A percentile compares a stretch with the other conserved stretches of the same genome.
These are phyloP conservation scores for Progne subis DNA, from an alignment of 2,113 vertebrate genomes.

Conservation along the genomic window DNA sequence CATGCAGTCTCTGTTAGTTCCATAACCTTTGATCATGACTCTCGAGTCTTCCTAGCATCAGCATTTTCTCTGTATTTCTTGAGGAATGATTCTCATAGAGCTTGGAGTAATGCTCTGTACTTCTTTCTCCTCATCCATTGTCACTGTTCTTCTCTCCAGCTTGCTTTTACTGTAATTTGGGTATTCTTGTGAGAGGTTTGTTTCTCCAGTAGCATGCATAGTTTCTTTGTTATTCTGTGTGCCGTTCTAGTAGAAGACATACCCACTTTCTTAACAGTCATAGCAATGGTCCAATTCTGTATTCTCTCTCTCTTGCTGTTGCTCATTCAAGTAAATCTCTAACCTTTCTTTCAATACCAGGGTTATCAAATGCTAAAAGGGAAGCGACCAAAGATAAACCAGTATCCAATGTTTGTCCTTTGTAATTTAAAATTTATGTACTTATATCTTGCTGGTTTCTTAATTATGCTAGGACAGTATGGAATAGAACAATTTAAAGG, in stretches of 20 bases:
- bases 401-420: neutral
- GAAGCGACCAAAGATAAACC: neutral
- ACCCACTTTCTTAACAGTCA: neutral
- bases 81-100: neutral
- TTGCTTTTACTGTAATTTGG: neutral
- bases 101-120: neutral
- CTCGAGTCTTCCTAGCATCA: neutral
- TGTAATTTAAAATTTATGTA: neutral
- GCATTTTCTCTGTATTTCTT: neutral
- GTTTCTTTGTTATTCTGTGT: neutral
- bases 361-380: neutral
- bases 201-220: neutral
- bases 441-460: neutral
- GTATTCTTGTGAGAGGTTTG: neutral
- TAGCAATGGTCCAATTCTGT: neutral
- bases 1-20: neutral
- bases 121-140: neutral
- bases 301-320: neutral
- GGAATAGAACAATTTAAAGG: neutral
- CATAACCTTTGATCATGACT: neutral
- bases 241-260: neutral
- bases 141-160: neutral
- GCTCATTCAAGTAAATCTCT: neutral
- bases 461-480: neutral
- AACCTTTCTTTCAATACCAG: neutral